These are phyloP conservation scores for Macropis europaea DNA, from an alignment of 2,888 invertebrate species.

Conservation along the genomic window DNA sequence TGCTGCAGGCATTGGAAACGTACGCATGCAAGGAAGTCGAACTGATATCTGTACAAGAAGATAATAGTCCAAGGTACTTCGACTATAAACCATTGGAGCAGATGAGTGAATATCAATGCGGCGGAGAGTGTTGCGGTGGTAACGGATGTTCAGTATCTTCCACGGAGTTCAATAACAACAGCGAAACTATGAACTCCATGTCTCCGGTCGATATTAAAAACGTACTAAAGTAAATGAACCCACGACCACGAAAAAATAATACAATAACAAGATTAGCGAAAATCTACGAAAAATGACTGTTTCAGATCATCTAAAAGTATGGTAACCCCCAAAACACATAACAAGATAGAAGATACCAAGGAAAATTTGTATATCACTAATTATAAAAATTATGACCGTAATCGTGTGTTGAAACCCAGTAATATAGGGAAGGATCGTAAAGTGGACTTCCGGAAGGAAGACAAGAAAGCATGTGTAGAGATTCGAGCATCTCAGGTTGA, in stretches of 20 bases:
- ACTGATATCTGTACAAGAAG: neutral
- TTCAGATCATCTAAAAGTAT: constrained; percentile 20
- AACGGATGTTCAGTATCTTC: constrained; percentile 9
- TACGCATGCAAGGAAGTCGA: constrained; percentile 21
- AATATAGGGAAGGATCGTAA: constrained; percentile 11
- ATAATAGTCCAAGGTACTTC: neutral
- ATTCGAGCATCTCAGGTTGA: neutral
- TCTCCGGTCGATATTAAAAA: neutral
- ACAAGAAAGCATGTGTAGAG: neutral
- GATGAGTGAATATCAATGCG: constrained; percentile 4
- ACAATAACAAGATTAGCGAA: neutral
- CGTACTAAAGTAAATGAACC: constrained; percentile 31
- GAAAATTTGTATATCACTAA: neutral
- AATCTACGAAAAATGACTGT: neutral
- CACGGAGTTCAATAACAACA: neutral
- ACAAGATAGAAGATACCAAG: neutral
- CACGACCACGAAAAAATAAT: neutral
- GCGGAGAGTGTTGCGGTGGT: neutral
- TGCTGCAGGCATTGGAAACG: constrained; percentile 16
- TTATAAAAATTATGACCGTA: neutral
- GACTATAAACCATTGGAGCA: neutral
- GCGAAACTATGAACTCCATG: neutral
- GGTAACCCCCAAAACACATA: neutral
- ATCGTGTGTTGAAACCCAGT: neutral
- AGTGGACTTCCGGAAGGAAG: constrained; percentile 11